Conservation (phyloP, 2,113 vertebrate species). For the Nesoenas mayeri region DNA sequence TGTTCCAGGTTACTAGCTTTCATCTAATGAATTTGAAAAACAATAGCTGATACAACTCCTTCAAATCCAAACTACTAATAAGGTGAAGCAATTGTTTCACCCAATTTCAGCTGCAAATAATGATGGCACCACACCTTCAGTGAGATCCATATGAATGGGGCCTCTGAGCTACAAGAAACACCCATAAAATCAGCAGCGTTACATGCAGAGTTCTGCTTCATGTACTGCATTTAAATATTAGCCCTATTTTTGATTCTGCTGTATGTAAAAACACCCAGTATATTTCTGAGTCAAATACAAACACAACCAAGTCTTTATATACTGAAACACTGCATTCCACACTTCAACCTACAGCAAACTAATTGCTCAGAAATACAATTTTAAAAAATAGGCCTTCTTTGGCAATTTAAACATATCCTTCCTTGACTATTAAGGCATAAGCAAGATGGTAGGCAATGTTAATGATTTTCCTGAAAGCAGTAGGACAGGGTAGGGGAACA, state of each 20-base stretch:
- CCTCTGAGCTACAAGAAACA: neutral
- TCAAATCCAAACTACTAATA: neutral
- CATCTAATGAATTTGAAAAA: neutral
- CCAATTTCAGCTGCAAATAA: neutral
- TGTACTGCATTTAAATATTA: neutral
- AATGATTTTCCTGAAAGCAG: neutral
- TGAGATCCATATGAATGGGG: neutral
- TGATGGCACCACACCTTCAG: neutral
- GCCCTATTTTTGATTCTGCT: neutral
- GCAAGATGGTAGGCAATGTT: neutral
- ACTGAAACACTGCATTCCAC: neutral
- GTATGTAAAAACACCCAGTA: neutral
- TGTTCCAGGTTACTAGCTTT: neutral
- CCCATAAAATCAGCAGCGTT: neutral
- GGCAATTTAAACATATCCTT: neutral
- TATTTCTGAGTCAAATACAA: neutral
- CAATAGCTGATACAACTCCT: neutral
- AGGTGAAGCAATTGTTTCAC: neutral
- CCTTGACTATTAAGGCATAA: neutral
- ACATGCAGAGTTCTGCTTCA: rapidly evolving
- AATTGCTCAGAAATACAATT: neutral
- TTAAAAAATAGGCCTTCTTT: neutral
- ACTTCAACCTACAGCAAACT: neutral
- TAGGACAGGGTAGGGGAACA: neutral
- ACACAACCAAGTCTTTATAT: neutral